These are phyloP conservation scores for Phrynosoma blainvillii DNA, from an alignment of 2,113 vertebrate genomes.

Conservation along the genomic window DNA sequence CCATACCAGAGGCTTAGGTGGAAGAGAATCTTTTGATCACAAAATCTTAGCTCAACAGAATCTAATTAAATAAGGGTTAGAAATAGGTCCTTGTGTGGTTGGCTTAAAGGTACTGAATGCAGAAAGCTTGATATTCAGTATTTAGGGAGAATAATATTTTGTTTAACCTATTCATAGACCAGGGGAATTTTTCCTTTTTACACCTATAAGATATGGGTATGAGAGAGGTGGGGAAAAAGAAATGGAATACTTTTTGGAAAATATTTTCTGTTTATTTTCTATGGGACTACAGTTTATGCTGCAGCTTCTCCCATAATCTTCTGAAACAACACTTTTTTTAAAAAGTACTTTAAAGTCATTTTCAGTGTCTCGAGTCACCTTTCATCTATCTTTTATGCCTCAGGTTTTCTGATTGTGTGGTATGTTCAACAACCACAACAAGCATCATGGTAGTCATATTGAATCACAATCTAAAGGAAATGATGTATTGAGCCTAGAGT, in stretches of 20 bases:
- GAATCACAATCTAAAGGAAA: background rate
- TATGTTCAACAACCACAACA: conserved; percentile 7
- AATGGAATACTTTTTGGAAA: background rate
- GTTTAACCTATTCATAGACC: background rate
- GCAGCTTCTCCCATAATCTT: background rate
- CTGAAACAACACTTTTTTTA: background rate
- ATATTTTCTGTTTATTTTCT: conserved; percentile 16
- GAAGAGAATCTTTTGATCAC: conserved; percentile 5
- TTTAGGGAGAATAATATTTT: background rate
- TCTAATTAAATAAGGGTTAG: background rate
- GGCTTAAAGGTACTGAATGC: background rate
- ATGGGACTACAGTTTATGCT: background rate
- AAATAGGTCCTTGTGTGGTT: background rate
- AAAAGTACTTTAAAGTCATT: background rate
- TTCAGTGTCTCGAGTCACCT: background rate
- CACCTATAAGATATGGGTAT: background rate
- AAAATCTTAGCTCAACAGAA: background rate
- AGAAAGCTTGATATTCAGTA: background rate
- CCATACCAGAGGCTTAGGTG: background rate
- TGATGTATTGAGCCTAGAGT: background rate
- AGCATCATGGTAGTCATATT: background rate
- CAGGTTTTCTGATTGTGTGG: background rate
- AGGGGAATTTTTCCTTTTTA: background rate
- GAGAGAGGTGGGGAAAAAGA: background rate
- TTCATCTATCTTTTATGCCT: background rate